A percentile compares a stretch with the other conserved stretches of the same genome.
Conservation (phyloP, 2,797 vertebrate genomes). For the Aulostomus chinensis region DNA sequence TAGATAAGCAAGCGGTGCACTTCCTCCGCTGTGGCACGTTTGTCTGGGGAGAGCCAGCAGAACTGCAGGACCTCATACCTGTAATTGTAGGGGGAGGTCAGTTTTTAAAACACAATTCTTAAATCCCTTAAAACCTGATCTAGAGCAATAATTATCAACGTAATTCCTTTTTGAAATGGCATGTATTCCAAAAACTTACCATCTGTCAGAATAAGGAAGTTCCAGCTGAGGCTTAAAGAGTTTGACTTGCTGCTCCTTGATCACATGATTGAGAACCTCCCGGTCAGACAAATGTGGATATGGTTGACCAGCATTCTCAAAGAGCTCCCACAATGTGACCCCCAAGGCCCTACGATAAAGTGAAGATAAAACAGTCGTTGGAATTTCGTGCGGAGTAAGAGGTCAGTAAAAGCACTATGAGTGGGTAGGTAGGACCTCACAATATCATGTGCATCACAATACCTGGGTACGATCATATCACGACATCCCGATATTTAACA, state of each 20-base stretch:
- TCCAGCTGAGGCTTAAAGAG: slow-evolving; percentile 92
- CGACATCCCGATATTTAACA: too few species aligned
- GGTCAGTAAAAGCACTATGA: too few species aligned
- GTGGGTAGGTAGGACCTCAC: too few species aligned
- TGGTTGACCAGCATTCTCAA: slow-evolving; percentile 85
- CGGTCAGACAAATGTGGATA: slow-evolving; percentile 90
- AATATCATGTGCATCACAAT: too few species aligned
- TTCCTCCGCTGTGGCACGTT: slow-evolving; percentile 93
- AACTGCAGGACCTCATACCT: slow-evolving; percentile 98
- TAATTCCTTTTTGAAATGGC: too few species aligned
- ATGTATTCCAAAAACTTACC: slow-evolving; percentile 75
- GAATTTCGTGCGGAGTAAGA: too few species aligned
- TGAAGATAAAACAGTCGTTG: slow-evolving; percentile 1
- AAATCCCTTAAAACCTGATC: too few species aligned
- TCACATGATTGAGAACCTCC: slow-evolving; percentile 93
- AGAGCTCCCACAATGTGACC: slow-evolving; percentile 91
- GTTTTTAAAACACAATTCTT: background rate
- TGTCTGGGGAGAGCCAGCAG: slow-evolving; percentile 93
- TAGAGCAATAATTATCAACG: too few species aligned
- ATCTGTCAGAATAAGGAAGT: slow-evolving; percentile 95
- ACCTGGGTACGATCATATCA: too few species aligned
- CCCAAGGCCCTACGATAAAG: slow-evolving; percentile 87
- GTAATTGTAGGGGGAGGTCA: slow-evolving; percentile 6
- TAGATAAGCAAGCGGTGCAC: slow-evolving; percentile 94
- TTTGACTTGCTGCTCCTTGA: slow-evolving; percentile 92